A percentile compares a stretch with the other conserved stretches of the same genome.
Conservation (phyloP, 2,113 vertebrate genomes). For the Cisticola juncidis region DNA sequence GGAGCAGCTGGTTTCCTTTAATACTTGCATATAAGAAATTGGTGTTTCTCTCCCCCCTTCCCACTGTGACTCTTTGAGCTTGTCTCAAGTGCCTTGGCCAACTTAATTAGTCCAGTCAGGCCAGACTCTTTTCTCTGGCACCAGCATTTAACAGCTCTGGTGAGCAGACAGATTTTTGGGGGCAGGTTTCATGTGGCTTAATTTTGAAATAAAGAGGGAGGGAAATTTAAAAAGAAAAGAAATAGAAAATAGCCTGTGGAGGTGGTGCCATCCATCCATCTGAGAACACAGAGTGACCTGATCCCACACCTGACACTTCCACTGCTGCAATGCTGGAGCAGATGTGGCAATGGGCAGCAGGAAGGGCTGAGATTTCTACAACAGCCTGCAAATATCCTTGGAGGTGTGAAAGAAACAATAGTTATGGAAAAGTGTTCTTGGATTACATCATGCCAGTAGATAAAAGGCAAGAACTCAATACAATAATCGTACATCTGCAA, state of each 20-base stretch:
- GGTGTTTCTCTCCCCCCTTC: background rate
- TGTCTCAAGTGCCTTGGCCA: background rate
- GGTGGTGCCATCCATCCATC: background rate
- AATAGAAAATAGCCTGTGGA: background rate
- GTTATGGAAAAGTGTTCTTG: background rate
- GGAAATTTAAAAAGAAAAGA: background rate
- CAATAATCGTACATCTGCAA: background rate
- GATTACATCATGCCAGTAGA: background rate
- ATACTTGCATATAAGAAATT: background rate
- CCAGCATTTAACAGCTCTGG: background rate
- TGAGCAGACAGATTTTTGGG: background rate
- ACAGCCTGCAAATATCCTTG: background rate
- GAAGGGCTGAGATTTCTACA: background rate
- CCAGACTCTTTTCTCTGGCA: background rate
- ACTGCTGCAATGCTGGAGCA: background rate
- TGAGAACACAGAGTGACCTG: background rate
- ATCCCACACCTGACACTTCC: background rate
- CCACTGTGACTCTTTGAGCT: background rate
- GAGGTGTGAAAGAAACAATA: background rate
- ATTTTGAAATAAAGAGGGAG: background rate
- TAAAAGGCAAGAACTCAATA: background rate
- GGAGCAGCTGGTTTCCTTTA: constrained; percentile 15
- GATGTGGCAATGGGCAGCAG: background rate
- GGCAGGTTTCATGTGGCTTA: background rate
- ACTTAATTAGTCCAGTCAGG: background rate